phyloP scores from a whole-genome alignment of 2,888 invertebrate genomes.

The Lasioglossum malachurum region DNA sequence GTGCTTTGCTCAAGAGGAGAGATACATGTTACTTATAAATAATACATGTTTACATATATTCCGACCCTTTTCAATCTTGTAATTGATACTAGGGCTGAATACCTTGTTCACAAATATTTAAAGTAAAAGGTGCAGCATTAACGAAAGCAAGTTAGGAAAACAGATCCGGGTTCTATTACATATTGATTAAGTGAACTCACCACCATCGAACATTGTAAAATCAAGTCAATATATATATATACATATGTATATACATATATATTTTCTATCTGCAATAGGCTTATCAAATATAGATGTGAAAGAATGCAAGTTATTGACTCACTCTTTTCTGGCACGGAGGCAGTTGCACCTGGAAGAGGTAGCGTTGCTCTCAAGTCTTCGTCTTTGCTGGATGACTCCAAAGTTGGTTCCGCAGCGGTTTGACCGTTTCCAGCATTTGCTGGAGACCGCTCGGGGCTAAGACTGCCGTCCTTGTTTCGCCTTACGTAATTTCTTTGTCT shows the following conservation, averaged over 20 bases:
- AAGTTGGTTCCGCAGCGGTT: conserved; percentile 66
- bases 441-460: conserved; percentile 86
- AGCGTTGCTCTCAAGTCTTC: conserved; percentile 82
- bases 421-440: conserved; percentile 67
- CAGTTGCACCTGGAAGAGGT: conserved; percentile 72
- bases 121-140: conserved; percentile 34
- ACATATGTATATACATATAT: conserved; percentile 14
- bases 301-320: conserved; percentile 68
- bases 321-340: conserved; percentile 79
- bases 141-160: conserved; percentile 31
- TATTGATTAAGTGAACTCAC: conserved; percentile 35
- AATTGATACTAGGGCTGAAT: conserved; percentile 54
- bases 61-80: conserved; percentile 46
- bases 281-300: conserved; percentile 27
- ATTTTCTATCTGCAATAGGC: conserved; percentile 30
- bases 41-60: conserved; percentile 34
- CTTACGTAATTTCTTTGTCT: conserved; percentile 88
- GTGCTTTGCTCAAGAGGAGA: conserved; percentile 35
- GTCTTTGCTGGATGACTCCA: conserved; percentile 81
- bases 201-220: conserved; percentile 36
- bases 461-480: conserved; percentile 88
- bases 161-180: conserved; percentile 2
- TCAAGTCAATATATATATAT: conserved; percentile 20
- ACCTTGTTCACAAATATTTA: conserved; percentile 47
- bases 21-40: conserved; percentile 38